These are phyloP conservation scores for Urechis unicinctus DNA, from an alignment of 2,888 invertebrate species.

Conservation along the genomic window DNA sequence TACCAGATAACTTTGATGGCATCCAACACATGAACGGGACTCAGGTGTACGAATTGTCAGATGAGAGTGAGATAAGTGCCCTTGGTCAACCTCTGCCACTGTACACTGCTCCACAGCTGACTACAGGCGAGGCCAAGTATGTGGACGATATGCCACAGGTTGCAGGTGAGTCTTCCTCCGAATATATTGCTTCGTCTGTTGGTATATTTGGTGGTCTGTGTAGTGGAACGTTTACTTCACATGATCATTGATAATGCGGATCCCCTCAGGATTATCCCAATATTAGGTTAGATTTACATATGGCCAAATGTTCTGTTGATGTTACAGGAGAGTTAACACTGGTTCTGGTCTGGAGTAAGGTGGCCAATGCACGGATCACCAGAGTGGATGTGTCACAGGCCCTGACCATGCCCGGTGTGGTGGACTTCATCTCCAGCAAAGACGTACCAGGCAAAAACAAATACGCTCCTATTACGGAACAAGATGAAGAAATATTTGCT, in stretches of 20 bases:
- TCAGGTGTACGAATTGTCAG: no score
- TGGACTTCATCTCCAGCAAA: not conserved
- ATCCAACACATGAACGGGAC: no score
- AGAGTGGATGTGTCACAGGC: not conserved
- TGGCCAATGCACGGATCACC: not conserved
- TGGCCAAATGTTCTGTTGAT: no score
- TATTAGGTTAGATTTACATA: no score
- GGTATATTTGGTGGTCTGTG: no score
- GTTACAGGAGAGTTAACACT: constrained; percentile 4
- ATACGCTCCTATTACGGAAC: not conserved
- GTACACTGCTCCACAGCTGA: constrained; percentile 77
- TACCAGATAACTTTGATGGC: no score
- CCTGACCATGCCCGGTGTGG: not conserved
- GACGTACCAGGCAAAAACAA: not conserved
- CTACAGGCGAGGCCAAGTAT: constrained; percentile 83
- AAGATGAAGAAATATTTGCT: constrained; percentile 73
- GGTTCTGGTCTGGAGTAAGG: not conserved
- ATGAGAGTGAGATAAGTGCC: constrained; percentile 52
- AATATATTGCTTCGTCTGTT: no score
- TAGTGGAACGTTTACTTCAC: no score
- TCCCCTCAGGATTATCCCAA: no score
- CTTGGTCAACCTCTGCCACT: constrained; percentile 78
- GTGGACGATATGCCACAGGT: constrained; percentile 74
- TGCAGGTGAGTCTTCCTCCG: not conserved
- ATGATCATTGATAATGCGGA: no score